These are phyloP conservation scores for Pagrus major DNA, from an alignment of 2,113 vertebrate species.

Conservation along the genomic window DNA sequence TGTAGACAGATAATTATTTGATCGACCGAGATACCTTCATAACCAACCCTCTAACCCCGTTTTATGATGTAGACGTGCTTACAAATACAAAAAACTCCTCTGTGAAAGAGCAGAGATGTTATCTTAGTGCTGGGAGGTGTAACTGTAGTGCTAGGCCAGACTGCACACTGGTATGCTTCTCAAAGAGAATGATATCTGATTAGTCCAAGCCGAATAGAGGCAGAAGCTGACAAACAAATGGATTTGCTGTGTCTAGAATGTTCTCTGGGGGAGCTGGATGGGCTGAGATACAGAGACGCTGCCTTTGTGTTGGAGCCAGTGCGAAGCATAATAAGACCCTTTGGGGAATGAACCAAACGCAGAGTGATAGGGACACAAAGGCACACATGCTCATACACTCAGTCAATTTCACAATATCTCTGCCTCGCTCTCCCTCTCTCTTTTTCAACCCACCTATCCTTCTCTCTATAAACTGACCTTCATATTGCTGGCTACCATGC, in stretches of 20 bases:
- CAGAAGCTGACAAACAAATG: constrained; percentile 81
- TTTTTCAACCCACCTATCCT: constrained; percentile 9
- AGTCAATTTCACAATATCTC: constrained; percentile 70
- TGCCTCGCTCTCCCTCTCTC: constrained; percentile 10
- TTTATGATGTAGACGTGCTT: constrained; percentile 33
- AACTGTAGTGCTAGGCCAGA: constrained; percentile 39
- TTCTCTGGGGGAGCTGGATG: constrained; percentile 77
- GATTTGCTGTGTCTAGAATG: constrained; percentile 77
- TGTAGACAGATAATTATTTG: not conserved
- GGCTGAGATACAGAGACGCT: constrained; percentile 71
- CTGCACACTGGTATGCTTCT: constrained; percentile 58
- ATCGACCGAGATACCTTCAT: constrained; percentile 16
- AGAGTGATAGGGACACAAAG: constrained; percentile 75
- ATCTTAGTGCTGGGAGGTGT: constrained; percentile 55
- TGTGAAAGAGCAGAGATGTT: constrained; percentile 53
- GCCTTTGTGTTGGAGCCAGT: constrained; percentile 76
- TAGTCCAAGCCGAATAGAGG: constrained; percentile 63
- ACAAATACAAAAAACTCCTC: constrained; percentile 29
- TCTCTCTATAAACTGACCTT: constrained; percentile 64
- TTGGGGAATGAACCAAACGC: constrained; percentile 81
- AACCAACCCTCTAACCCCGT: constrained; percentile 19
- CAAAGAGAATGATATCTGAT: constrained; percentile 79
- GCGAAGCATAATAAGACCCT: constrained; percentile 80
- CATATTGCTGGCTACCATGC: constrained; percentile 15
- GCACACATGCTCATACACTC: constrained; percentile 74